Base-by-base conservation (phyloP, 2,113 vertebrate genomes). In the Felis chaus region DNA sequence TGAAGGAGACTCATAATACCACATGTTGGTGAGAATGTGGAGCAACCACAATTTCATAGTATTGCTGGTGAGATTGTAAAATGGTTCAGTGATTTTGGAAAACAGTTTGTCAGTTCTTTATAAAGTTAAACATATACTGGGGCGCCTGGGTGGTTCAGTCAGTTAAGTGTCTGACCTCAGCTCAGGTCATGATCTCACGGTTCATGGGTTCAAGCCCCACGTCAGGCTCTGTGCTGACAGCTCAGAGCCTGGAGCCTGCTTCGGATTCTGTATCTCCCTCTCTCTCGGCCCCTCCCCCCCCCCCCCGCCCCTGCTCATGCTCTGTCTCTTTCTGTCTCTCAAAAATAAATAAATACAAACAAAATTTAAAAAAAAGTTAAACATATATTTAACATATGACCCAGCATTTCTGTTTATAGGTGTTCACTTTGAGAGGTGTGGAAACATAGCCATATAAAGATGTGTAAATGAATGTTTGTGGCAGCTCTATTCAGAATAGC, bases 61-160 rank as follows among this genome's bases (percentile, higher is more conserved):
- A 61, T 81, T 92, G 45, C 48, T 97, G 19, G 14, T 74, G 27
- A 95, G 41, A 48, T 16, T n/a, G 4, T 79, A n/a, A 95, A 95
- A 90, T 95, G 5, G 11, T 73, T 66, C 12, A 31, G 6, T 61
- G 31, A 79, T 45, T 74, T 92, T 90, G 48, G 31, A 81, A 92
- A 86, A 89, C n/a, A 94, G 4, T 88, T 66, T 57, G 2, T 68
- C 41, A 87, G 15, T 93, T 96, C 50, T 41, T 90, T 50, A 23
- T 74, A 65, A 91, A 80, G n/a, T 91, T 87, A 93, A 92, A 63
- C 57, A 55, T 78, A 29, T 31, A 57, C 5, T 66, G 45, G 45
- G 45, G 7, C 8, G 8, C 45, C 45, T 45, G 45, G 45, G 45
- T 45, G 45, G 45, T 8, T 45, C 45, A 45, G 8, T 45, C 45